Evolutionary conservation across 2,797 vertebrate genomes (phyloP).

Genomic region (Adelosebastes latens): DNA sequence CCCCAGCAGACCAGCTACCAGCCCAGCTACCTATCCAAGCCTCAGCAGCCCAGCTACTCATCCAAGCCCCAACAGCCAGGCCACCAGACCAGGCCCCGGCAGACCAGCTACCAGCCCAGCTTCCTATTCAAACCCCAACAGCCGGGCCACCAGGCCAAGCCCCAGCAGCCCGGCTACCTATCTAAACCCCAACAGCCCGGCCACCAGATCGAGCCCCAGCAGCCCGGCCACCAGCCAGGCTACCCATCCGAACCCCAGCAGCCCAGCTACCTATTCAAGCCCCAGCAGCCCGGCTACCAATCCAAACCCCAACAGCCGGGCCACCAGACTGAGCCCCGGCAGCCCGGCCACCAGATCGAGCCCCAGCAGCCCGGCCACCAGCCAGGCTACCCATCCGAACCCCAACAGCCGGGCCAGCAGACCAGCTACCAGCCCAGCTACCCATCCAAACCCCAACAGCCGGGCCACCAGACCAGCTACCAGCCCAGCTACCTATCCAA

Average conservation of each 20-base stretch:
- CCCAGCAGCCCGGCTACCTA: neutral
- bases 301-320: too few relatives aligned
- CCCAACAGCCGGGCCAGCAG: too few relatives aligned
- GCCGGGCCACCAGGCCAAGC: neutral
- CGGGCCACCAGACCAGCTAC: too few relatives aligned
- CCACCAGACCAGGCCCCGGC: too few relatives aligned
- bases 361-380: neutral
- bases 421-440: too few relatives aligned
- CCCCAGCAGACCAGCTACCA: neutral
- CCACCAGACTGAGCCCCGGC: too few relatives aligned
- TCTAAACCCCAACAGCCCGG: neutral
- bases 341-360: too few relatives aligned
- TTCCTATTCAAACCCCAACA: neutral
- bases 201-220: neutral
- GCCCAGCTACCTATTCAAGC: neutral
- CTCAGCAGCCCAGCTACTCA: neutral
- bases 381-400: neutral
- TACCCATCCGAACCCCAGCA: neutral
- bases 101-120: too few relatives aligned
- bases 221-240: neutral
- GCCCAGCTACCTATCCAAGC: neutral
- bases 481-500: too few relatives aligned
- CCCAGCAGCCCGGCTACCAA: neutral
- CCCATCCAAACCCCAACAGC: too few relatives aligned
- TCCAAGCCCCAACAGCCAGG: too few relatives aligned